Base-by-base conservation (phyloP, 2,888 invertebrate species). In the Scrobipalpa atriplicella region DNA sequence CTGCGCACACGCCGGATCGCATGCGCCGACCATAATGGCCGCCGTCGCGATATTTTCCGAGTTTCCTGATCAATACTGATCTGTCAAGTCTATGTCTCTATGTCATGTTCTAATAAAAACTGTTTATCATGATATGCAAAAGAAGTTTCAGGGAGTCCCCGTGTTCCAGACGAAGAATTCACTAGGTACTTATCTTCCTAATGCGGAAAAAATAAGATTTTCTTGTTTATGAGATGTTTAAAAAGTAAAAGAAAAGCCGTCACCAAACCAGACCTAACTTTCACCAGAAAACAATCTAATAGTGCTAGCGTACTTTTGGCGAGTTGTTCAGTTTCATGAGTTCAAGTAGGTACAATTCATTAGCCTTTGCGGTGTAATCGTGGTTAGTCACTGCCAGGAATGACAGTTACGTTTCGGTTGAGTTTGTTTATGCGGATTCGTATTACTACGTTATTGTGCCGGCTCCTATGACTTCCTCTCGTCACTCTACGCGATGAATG, bases 381-480 rank as follows among this genome's bases (percentile, higher is more conserved):
- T 8, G 47, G 47, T 47, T 47, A 47, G n/a, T 47, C 47, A 47
- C 16, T 3, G 47, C 47, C 47, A 47, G 47, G 47, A 47, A 47
- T 47, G 47, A 47, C 47, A 16, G 47, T 47, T 47, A 47, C 47
- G 47, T 47, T 47, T 47, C 47, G 47, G 38, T 38, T 36, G 5
- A 9, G 18, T 72, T 71, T 73, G 73, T 75, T 71, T 73, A 73
- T 68, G 47, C 62, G 67, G 72, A 68, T 65, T 71, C 77, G 72
- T 70, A 73, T 83, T 80, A 80, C 77, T 75, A 72, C 65, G 64
- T 54, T 54, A 38, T 58, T 38, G 64, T 76, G 75, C 71, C 66
- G 65, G 64, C 61, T 69, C 71, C 71, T 69, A 68, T 71, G 73
- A 79, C 84, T 81, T 84, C 84, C 84, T 83, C 74, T 78, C 39